A percentile compares a stretch with the other conserved stretches of the same genome.
Conservation (phyloP, 2,113 vertebrate species). For the Rhinolophus sinicus region DNA sequence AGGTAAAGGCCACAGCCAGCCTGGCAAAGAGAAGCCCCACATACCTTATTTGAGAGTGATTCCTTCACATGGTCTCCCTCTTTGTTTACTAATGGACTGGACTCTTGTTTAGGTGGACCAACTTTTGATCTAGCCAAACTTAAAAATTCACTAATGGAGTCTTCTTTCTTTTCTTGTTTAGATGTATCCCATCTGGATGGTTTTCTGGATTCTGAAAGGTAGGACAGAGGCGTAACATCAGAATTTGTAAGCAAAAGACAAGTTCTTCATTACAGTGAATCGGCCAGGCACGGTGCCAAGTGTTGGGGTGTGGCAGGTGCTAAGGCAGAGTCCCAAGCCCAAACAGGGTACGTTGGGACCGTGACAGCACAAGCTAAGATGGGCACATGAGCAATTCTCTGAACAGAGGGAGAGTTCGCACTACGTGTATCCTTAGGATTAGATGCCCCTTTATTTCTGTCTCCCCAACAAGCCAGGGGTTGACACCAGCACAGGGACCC, state of each 20-base stretch:
- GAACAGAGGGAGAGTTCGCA: neutral
- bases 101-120: constrained; percentile 74
- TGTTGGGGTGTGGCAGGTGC: neutral
- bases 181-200: constrained; percentile 94
- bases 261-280: neutral
- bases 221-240: neutral
- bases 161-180: constrained; percentile 85
- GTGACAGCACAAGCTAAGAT: neutral
- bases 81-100: constrained; percentile 34
- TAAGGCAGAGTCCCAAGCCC: neutral
- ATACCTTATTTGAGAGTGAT: constrained; percentile 74
- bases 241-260: neutral
- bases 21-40: neutral
- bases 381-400: neutral
- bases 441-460: neutral
- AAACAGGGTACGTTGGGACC: neutral
- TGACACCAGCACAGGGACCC: neutral
- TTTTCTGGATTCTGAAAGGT: constrained; percentile 86
- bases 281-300: neutral
- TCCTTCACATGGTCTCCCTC: neutral
- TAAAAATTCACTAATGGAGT: constrained; percentile 88
- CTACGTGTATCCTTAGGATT: accelerated
- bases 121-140: constrained; percentile 86
- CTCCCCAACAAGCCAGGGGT: neutral
- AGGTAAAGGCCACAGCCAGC: neutral